phyloP scores from a whole-genome alignment of 92 coral and sea anemone species.

The Porites rus region DNA sequence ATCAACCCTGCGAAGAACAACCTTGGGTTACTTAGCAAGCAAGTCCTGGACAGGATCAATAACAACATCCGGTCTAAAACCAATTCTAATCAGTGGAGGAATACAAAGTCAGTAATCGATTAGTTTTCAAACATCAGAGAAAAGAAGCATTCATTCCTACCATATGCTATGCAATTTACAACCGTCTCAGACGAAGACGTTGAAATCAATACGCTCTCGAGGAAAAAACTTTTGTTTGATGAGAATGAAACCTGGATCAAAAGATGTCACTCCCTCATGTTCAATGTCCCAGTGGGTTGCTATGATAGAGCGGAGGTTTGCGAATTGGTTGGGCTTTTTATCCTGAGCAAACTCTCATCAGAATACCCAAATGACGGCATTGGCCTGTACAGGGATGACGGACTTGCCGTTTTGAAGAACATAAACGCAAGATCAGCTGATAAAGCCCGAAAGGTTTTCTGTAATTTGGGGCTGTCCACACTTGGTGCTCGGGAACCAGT shows the following conservation, averaged over 20 bases:
- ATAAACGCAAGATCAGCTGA: conserved; percentile 4
- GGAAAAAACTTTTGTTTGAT: conserved; percentile 56
- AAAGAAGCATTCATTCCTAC: conserved; percentile 42
- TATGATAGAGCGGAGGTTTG: conserved; percentile 62
- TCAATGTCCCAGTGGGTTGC: conserved; percentile 68
- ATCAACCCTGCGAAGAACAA: conserved; percentile 52
- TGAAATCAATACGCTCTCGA: conserved; percentile 48
- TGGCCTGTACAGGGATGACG: conserved; percentile 45
- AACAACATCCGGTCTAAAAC: conserved; percentile 22
- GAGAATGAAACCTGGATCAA: conserved; percentile 44
- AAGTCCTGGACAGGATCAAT: conserved; percentile 33
- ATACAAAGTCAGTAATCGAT: conserved; percentile 43
- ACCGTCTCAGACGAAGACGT: conserved; percentile 35
- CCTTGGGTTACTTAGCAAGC: conserved; percentile 32
- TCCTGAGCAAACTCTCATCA: conserved; percentile 24
- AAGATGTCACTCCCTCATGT: conserved; percentile 24
- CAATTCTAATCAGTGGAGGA: conserved; percentile 34
- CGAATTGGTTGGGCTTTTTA: conserved; percentile 46
- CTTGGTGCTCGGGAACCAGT: background rate
- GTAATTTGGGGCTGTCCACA: too few relatives aligned
- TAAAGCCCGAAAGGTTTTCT: conserved; percentile 18
- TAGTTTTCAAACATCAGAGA: conserved; percentile 51
- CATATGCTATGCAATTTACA: conserved; percentile 14
- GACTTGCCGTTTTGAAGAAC: background rate
- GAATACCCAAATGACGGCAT: background rate